Percentiles rank a stretch among this genome's conserved stretches.
These are phyloP conservation scores for Hirudinaria manillensis DNA, from an alignment of 2,888 invertebrate species.

Conservation along the genomic window DNA sequence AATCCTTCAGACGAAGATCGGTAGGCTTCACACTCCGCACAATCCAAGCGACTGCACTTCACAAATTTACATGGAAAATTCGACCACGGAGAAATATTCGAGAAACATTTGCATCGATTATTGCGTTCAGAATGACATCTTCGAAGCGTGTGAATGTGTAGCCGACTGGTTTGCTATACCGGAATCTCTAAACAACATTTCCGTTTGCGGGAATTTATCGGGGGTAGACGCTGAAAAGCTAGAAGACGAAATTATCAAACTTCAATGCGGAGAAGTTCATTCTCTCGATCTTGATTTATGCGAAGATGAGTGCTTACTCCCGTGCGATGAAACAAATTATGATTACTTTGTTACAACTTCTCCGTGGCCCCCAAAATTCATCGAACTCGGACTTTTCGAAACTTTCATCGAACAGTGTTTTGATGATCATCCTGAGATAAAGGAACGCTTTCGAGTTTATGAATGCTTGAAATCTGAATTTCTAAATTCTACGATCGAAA, in stretches of 20 bases:
- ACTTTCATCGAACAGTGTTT: neutral
- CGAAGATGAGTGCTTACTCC: neutral
- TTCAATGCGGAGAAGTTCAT: neutral
- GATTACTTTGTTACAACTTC: neutral
- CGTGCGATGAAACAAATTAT: neutral
- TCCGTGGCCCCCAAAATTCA: conserved; percentile 16
- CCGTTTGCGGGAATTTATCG: neutral
- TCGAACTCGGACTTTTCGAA: conserved; percentile 15
- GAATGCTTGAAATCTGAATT: neutral
- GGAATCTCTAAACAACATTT: neutral
- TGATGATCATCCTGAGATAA: neutral
- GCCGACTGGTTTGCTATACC: neutral
- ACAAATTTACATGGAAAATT: neutral
- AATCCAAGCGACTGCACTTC: conserved; percentile 2
- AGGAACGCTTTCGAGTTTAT: neutral
- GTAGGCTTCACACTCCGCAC: conserved; percentile 5
- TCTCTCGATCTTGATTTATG: neutral
- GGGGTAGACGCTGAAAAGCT: neutral
- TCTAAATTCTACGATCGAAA: neutral
- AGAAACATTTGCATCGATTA: neutral
- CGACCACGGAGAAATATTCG: neutral
- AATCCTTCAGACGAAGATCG: neutral
- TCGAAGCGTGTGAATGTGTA: neutral
- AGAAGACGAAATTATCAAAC: neutral
- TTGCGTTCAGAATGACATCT: conserved; percentile 1